Percentiles rank a stretch among this genome's conserved stretches.
Conservation (phyloP, 2,888 invertebrate species). For the Spodoptera littoralis region DNA sequence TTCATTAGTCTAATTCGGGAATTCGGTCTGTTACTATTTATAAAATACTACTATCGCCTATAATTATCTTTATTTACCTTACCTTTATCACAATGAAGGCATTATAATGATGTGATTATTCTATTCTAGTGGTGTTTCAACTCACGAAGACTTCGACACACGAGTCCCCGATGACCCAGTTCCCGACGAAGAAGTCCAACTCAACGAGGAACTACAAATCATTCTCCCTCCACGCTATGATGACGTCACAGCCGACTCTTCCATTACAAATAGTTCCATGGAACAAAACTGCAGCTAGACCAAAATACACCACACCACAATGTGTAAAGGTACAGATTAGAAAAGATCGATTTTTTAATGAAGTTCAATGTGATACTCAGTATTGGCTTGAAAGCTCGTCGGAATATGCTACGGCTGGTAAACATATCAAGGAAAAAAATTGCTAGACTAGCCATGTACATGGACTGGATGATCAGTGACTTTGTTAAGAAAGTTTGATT, state of each 20-base stretch:
- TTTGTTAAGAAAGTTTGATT: conserved; percentile 51
- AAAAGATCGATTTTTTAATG: conserved; percentile 55
- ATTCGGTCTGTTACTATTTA: no score
- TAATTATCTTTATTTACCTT: no score
- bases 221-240: conserved; percentile 82
- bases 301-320: conserved; percentile 29
- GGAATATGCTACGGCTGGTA: conserved; percentile 61
- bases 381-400: conserved; percentile 61
- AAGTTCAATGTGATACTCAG: conserved; percentile 48
- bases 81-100: no score
- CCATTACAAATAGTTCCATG: conserved; percentile 62
- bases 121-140: conserved; percentile 64
- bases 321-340: conserved; percentile 15
- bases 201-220: conserved; percentile 81
- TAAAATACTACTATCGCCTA: no score
- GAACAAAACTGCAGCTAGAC: conserved; percentile 52
- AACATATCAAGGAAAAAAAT: conserved; percentile 61
- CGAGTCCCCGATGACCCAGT: conserved; percentile 70
- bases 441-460: conserved; percentile 67
- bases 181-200: conserved; percentile 79
- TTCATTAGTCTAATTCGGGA: no score
- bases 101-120: not conserved
- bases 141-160: conserved; percentile 73
- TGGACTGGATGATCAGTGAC: conserved; percentile 70
- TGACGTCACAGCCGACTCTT: conserved; percentile 74